Conservation (phyloP, 1,140 invertebrate species). For the Heliconius hewitsoni region DNA sequence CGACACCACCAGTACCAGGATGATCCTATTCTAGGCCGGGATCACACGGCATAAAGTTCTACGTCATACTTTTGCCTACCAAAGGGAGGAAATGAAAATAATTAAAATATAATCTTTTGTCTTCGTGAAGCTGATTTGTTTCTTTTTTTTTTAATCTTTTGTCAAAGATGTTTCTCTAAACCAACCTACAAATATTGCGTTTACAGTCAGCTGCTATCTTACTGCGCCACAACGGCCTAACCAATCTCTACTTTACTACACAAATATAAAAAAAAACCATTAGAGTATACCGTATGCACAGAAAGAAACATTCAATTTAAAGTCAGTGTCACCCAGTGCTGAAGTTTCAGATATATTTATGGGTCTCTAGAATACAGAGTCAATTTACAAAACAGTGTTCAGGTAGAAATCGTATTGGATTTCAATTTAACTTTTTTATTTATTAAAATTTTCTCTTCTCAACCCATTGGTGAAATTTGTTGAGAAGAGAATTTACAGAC, state of each 20-base stretch:
- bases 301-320: not conserved
- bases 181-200: no score
- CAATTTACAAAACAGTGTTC: constrained; percentile 14
- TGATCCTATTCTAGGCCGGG: no score
- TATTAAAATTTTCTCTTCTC: not conserved
- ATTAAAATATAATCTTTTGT: no score
- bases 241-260: not conserved
- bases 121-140: no score
- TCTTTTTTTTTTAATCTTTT: no score
- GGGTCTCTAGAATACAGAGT: constrained; percentile 9
- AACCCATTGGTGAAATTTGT: not conserved
- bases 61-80: no score
- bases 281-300: not conserved
- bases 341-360: constrained; percentile 14
- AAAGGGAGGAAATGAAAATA: no score
- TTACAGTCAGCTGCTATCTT: not conserved
- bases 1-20: no score
- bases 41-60: no score
- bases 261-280: not conserved
- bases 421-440: constrained; percentile 5
- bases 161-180: no score
- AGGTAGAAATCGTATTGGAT: not conserved
- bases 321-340: not conserved
- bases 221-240: not conserved
- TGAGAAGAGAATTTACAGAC: not conserved